Evolutionary conservation across 2,797 vertebrate genomes (phyloP).

Genomic region (Lophotriccus pileatus): DNA sequence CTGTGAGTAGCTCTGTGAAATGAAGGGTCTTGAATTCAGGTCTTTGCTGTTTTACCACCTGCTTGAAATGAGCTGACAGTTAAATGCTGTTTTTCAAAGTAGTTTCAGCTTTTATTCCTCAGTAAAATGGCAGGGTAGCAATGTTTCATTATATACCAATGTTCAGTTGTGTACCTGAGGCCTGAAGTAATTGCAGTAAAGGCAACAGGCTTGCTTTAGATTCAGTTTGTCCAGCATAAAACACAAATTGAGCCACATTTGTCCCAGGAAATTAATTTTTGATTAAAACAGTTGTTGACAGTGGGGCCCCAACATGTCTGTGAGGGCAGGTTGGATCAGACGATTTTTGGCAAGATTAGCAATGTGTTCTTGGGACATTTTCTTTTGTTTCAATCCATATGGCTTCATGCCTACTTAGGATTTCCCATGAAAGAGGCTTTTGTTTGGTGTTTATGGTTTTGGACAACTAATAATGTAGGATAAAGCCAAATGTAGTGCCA

Average conservation of each 20-base stretch:
- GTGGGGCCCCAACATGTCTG: not conserved
- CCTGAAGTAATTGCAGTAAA: not conserved
- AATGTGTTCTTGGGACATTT: conserved; percentile 8
- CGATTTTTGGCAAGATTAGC: conserved; percentile 29
- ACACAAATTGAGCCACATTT: not conserved
- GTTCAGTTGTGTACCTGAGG: not conserved
- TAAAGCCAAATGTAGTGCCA: not conserved
- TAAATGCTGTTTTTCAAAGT: not conserved
- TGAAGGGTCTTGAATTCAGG: not conserved
- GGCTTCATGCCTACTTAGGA: conserved; percentile 29
- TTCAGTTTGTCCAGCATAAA: not conserved
- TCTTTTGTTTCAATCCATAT: conserved; percentile 45
- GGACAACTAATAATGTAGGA: not conserved
- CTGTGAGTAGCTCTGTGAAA: not conserved
- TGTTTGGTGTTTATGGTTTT: conserved; percentile 47
- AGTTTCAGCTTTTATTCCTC: not conserved
- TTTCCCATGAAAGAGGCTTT: conserved; percentile 57
- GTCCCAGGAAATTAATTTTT: conserved; percentile 33
- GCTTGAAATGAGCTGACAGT: not conserved
- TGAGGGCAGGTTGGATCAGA: conserved; percentile 22
- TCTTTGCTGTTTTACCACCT: not conserved
- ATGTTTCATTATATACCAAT: not conserved
- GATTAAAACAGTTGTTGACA: conserved; percentile 27
- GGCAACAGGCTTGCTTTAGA: not conserved
- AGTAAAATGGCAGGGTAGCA: not conserved